Conservation (phyloP, 2,888 invertebrate species). For the Malachius bipustulatus region DNA sequence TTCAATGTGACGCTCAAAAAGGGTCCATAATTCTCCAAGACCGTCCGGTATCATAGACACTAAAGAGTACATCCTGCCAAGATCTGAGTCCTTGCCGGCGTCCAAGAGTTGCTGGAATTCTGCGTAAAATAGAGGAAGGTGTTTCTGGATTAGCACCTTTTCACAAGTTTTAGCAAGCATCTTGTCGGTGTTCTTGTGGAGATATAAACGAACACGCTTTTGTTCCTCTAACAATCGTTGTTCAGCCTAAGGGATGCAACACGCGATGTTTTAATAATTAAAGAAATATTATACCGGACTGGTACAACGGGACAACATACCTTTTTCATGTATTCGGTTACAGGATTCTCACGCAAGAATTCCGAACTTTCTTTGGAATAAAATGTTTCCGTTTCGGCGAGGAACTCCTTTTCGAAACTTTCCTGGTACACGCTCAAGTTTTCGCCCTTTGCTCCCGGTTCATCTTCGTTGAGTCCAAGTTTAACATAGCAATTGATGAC, state of each 20-base stretch:
- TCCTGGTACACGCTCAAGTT: constrained; percentile 84
- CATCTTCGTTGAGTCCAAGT: constrained; percentile 89
- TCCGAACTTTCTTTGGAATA: constrained; percentile 90
- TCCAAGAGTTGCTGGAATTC: constrained; percentile 91
- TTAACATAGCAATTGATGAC: constrained; percentile 98
- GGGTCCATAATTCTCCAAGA: constrained; percentile 72
- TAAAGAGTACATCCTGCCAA: constrained; percentile 90
- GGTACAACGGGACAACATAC: too few relatives aligned
- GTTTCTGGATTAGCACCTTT: constrained; percentile 89
- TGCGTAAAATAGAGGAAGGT: constrained; percentile 87
- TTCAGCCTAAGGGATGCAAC: constrained; percentile 51
- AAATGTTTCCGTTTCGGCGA: constrained; percentile 90
- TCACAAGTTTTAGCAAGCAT: constrained; percentile 87
- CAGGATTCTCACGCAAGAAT: constrained; percentile 88
- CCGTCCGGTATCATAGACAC: constrained; percentile 90
- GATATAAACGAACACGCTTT: constrained; percentile 82
- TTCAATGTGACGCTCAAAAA: constrained; percentile 88
- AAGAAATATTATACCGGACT: too few relatives aligned
- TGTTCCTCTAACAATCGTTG: constrained; percentile 88
- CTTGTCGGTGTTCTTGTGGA: constrained; percentile 87
- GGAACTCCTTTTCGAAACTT: constrained; percentile 88
- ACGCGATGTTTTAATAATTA: not conserved
- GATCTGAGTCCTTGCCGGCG: constrained; percentile 87
- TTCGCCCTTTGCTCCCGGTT: constrained; percentile 64
- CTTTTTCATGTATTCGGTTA: constrained; percentile 98